Percentiles rank a stretch among this genome's conserved stretches.
Conservation (phyloP, 2,113 vertebrate species). For the Oenanthe melanoleuca region DNA sequence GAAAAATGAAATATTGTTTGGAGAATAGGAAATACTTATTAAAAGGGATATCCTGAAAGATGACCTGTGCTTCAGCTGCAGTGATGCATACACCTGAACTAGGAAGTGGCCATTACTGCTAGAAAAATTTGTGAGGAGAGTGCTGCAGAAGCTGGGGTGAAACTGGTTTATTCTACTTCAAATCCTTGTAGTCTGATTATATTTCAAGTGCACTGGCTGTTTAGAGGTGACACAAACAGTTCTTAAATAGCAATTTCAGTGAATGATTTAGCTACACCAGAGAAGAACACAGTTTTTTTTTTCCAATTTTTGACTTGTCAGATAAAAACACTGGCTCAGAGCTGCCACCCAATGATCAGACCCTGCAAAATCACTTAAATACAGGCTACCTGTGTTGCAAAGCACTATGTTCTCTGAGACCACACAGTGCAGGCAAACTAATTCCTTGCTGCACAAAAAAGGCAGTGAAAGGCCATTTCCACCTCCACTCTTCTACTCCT, state of each 20-base stretch:
- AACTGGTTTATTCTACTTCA: background rate
- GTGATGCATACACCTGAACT: background rate
- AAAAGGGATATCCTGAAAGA: background rate
- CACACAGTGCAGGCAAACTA: background rate
- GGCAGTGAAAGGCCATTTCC: background rate
- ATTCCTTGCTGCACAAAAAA: background rate
- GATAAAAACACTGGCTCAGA: conserved; percentile 27
- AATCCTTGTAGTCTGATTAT: background rate
- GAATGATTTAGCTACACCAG: background rate
- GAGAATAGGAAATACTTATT: background rate
- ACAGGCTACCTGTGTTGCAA: background rate
- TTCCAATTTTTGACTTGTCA: background rate
- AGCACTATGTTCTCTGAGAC: background rate
- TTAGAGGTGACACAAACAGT: background rate
- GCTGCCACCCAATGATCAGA: conserved; percentile 61
- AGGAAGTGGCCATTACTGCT: background rate
- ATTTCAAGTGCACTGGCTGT: background rate
- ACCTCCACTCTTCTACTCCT: background rate
- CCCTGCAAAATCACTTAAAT: background rate
- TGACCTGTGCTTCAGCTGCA: background rate
- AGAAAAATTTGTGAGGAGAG: background rate
- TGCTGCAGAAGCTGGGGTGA: background rate
- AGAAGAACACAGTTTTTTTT: background rate
- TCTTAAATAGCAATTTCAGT: background rate
- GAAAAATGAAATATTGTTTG: background rate